phyloP scores from a whole-genome alignment of 2,888 invertebrate species.

The Rhogogaster chlorosoma region DNA sequence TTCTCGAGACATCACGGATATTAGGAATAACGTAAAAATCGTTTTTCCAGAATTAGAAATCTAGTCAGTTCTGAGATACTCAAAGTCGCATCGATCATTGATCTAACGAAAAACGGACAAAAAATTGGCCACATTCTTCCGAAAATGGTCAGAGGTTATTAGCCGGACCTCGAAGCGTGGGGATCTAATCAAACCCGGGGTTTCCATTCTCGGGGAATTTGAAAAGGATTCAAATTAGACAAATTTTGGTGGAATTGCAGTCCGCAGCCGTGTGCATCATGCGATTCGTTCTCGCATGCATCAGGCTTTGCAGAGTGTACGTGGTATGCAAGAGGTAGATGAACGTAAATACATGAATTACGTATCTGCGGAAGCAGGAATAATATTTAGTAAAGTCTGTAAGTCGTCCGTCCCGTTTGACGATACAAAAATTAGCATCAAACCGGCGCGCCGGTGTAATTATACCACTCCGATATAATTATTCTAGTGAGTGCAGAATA shows the following conservation, averaged over 20 bases:
- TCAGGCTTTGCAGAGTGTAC: neutral
- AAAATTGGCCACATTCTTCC: neutral
- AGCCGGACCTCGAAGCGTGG: no score
- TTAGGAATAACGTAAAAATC: neutral
- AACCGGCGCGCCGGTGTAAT: constrained; percentile 22
- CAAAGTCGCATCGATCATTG: neutral
- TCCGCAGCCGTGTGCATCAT: no score
- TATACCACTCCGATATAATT: constrained; percentile 38
- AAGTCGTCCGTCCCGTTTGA: constrained; percentile 40
- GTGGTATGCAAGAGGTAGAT: neutral
- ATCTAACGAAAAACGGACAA: neutral
- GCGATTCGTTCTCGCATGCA: no score
- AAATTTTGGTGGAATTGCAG: no score
- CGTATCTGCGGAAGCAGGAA: constrained; percentile 18
- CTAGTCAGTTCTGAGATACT: neutral
- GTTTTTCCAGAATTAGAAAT: neutral
- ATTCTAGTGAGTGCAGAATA: neutral
- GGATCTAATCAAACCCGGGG: no score
- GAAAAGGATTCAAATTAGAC: no score
- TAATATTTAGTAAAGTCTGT: constrained; percentile 11
- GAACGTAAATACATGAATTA: constrained; percentile 44
- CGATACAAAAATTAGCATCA: constrained; percentile 10
- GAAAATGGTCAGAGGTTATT: neutral
- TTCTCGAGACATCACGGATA: neutral
- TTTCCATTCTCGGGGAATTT: no score